Evolutionary conservation across 1,140 invertebrate species (phyloP).

Genomic region (Drosophila navojoa): DNA sequence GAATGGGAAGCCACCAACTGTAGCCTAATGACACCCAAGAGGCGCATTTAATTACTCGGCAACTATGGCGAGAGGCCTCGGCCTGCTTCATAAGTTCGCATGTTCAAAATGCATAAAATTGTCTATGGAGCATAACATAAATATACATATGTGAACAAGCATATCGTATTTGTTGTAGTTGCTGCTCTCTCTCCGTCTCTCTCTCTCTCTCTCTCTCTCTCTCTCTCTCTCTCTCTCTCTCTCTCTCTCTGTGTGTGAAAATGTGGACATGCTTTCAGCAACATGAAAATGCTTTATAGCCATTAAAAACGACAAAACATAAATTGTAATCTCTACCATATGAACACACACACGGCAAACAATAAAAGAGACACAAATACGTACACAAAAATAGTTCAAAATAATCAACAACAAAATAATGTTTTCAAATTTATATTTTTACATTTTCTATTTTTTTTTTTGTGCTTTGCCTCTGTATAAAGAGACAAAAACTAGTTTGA

Average conservation of each 20-base stretch:
- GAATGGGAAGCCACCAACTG: background rate
- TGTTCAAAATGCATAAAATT: slow-evolving; percentile 73
- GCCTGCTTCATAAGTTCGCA: slow-evolving; percentile 57
- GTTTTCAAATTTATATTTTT: slow-evolving; percentile 20
- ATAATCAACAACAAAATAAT: slow-evolving; percentile 19
- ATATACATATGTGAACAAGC: slow-evolving; percentile 26
- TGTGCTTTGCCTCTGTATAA: slow-evolving; percentile 1
- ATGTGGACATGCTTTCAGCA: slow-evolving; percentile 60
- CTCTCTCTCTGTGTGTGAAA: background rate
- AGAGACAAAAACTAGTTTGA: slow-evolving; percentile 21
- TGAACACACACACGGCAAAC: background rate
- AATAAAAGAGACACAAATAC: slow-evolving; percentile 14
- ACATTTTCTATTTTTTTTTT: background rate
- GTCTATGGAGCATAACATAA: slow-evolving; percentile 25
- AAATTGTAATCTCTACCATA: slow-evolving; percentile 57
- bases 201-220: background rate
- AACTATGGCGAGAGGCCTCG: background rate
- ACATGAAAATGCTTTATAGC: slow-evolving; percentile 80
- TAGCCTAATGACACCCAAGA: slow-evolving; percentile 49
- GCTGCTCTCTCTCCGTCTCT: background rate
- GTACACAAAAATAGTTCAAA: slow-evolving; percentile 25
- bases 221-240: background rate
- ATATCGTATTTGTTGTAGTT: slow-evolving; percentile 5
- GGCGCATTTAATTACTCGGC: slow-evolving; percentile 60
- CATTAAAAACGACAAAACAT: slow-evolving; percentile 76